phyloP scores from a whole-genome alignment of 37 sponge, comb jelly and placozoan species.

The Ianthella basta region DNA sequence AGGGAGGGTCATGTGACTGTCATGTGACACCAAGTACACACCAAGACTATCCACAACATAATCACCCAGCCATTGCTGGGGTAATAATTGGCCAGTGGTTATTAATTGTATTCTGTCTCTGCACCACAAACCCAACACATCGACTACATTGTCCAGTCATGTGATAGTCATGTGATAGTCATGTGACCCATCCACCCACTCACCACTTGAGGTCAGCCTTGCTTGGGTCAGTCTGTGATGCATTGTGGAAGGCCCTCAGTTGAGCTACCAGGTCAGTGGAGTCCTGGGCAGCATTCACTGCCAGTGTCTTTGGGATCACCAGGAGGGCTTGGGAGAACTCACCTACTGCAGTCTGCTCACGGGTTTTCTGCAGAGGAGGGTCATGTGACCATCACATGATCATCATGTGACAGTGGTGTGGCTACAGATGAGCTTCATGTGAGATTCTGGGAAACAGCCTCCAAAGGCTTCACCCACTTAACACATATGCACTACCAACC shows the following conservation, averaged over 20 bases:
- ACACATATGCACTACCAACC: too few relatives aligned
- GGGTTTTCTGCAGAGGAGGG: constrained; percentile 65
- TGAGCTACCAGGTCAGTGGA: constrained; percentile 95
- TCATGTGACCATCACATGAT: too few relatives aligned
- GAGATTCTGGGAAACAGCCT: too few relatives aligned
- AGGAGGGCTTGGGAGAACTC: constrained; percentile 94
- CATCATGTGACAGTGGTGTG: too few relatives aligned
- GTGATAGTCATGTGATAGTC: too few relatives aligned
- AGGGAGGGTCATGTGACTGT: not conserved
- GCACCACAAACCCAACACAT: not conserved
- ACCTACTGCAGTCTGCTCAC: constrained; percentile 96
- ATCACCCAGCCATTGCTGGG: too few relatives aligned
- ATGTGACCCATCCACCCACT: not conserved
- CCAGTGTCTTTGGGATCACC: constrained; percentile 93
- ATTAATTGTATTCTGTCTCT: too few relatives aligned
- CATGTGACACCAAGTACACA: not conserved
- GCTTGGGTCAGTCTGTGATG: constrained; percentile 86
- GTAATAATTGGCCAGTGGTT: too few relatives aligned
- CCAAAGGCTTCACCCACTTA: too few relatives aligned
- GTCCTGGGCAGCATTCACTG: constrained; percentile 99
- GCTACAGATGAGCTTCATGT: too few relatives aligned
- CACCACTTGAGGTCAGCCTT: constrained; percentile 89
- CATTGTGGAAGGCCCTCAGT: constrained; percentile 95
- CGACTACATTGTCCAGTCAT: too few relatives aligned
- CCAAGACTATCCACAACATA: too few relatives aligned